Base-by-base conservation (phyloP, 2,797 vertebrate genomes). In the Sciurus carolinensis region DNA sequence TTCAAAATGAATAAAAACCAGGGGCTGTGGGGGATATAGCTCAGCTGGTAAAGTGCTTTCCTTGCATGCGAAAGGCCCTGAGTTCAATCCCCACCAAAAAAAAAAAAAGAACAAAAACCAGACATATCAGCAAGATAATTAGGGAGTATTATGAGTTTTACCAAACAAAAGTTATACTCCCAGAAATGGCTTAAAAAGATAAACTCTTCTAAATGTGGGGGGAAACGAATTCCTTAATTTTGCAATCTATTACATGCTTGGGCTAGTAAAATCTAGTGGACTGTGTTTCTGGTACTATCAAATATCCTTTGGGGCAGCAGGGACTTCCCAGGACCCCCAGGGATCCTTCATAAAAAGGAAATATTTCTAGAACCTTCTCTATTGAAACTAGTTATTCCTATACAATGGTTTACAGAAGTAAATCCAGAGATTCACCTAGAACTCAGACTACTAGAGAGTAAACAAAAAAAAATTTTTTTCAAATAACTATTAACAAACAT, bases 381-480 rank as follows among this genome's bases (percentile, higher is more conserved):
- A 79, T n/a, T 85, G 73, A n/a, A 84, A 90, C 26, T 92, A 90
- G 3, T 94, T 94, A 93, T 52, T 66, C 64, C 39, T 59, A 77
- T 18, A 90, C 30, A 36, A 66, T 50, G 59, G 67, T 92, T 93
- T 91, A 91, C 3, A 89, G 24, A 95, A 79, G 20, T 76, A 92
- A 94, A 94, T 87, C 64, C 73, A 91, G 64, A 84, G 57, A 90
- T 85, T 92, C 92, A 88, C 13, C 72, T 72, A 94, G 17, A 75
- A 22, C 22, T 62, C 83, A 88, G 39, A 86, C 24, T 76, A 91
- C 67, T 1, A 81, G n/a, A 87, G 12, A 81, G 44, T 83, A 87
- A 64, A 84, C 14, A 52, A 33, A 59, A 59, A 52, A 9, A 47
- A 82, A 39, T 36, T 26, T 26, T 84, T 47, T 36, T 33, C n/a